Evolutionary conservation across 2,888 invertebrate species (phyloP), one percentile per base, ranked within the genome.

Genomic region (Meiosimyza platycephala): DNA sequence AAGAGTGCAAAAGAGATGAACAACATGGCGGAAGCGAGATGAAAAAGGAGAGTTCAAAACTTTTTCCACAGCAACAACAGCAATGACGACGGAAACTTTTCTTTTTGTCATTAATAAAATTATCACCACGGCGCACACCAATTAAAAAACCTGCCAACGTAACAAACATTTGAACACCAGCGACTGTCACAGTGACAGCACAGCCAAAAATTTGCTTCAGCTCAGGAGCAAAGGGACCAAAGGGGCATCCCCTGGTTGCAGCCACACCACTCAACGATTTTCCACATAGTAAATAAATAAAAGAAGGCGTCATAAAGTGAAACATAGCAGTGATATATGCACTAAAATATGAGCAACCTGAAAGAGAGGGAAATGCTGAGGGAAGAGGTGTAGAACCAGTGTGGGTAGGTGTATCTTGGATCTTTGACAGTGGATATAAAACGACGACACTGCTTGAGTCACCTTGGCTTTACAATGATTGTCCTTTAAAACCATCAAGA

Each of bases 51-150:
- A 6, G 59, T 73, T 73, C 74, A 72, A 72, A 68, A 57, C 48
- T 55, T 15, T 22, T 33, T 60, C 74, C 76, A 77, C 66, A 77
- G 76, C 75, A 50, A 73, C 59, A 48, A 52, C 52, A 71, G 62
- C 63, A 33, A 74, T 51, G 52, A 69, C 72, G 72, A 73, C n/a
- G 57, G 66, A 73, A 74, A 79, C 77, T 78, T 80, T 79, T 79
- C 28, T 28, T 81, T 80, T 82, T 83, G 85, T 83, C 86, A 85
- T 85, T 85, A 85, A 85, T 85, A 85, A 85, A 85, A 85, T 85
- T 85, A 85, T 84, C 85, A 85, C 83, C 80, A 82, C 78, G 79
- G 79, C 78, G 80, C 81, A 82, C 83, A 84, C 83, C 83, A 85
- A 85, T 85, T 85, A 85, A 85, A 83, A 80, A 83, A 85, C 80